phyloP scores from a whole-genome alignment of 2,888 invertebrate species.

The Morpho deidamia region DNA sequence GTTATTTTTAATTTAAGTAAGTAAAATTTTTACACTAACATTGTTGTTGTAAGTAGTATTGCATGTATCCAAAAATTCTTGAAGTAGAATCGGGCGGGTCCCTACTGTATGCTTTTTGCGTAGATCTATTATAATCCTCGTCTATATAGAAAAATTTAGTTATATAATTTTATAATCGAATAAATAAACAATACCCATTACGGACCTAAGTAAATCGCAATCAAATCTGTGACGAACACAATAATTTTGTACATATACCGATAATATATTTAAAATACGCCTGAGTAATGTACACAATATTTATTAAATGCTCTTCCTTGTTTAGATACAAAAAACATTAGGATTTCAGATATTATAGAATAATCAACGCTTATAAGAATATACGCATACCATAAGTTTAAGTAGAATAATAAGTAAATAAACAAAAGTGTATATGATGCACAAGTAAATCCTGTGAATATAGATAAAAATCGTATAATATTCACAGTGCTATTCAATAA shows the following conservation, averaged over 20 bases:
- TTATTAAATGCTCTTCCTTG: slow-evolving; percentile 22
- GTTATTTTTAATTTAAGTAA: too few species aligned
- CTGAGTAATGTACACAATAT: slow-evolving; percentile 27
- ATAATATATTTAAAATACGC: slow-evolving; percentile 18
- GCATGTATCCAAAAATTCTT: background rate
- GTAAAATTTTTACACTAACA: too few species aligned
- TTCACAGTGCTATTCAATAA: too few species aligned
- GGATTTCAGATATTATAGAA: background rate
- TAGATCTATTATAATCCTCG: background rate
- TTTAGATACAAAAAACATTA: background rate
- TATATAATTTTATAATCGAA: background rate
- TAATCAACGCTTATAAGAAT: background rate
- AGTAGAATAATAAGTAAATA: too few species aligned
- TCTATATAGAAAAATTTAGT: background rate
- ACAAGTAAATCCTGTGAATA: too few species aligned
- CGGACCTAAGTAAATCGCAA: slow-evolving; percentile 48
- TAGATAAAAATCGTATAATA: background rate
- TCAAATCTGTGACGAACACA: slow-evolving; percentile 72
- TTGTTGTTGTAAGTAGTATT: too few species aligned
- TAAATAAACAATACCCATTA: slow-evolving; percentile 34
- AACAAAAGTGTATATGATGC: too few species aligned
- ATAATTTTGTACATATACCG: slow-evolving; percentile 65
- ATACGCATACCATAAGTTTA: too few species aligned
- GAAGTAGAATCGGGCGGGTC: slow-evolving; percentile 13
- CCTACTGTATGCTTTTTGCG: background rate